A percentile compares a stretch with the other conserved stretches of the same genome.
phyloP scores from a whole-genome alignment of 2,797 vertebrate species.

The Scleropages formosus region DNA sequence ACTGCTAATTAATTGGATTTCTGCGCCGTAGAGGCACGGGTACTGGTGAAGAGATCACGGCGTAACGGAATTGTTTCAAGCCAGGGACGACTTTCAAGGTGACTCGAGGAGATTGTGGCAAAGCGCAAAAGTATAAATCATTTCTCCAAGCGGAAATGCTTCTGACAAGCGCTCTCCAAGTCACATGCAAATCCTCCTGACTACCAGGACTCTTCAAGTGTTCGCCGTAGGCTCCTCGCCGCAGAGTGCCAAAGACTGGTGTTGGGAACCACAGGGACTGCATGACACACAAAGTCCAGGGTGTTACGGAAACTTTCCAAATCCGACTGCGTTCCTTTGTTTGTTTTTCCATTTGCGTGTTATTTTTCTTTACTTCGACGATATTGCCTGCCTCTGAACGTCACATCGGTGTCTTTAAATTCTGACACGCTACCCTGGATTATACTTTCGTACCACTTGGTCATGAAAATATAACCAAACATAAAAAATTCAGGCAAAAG shows the following conservation, averaged over 20 bases:
- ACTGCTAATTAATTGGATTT: neutral
- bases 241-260: neutral
- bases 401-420: too few relatives aligned
- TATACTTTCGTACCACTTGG: neutral
- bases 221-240: neutral
- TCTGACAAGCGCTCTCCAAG: neutral
- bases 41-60: neutral
- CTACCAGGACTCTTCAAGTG: neutral
- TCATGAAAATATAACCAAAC: neutral
- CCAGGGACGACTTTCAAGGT: conserved; percentile 21
- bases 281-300: too few relatives aligned
- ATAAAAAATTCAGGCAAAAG: neutral
- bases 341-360: too few relatives aligned
- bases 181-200: neutral
- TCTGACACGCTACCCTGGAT: neutral
- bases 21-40: neutral
- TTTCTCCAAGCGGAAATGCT: neutral
- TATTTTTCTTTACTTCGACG: too few relatives aligned
- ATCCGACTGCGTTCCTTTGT: too few relatives aligned
- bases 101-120: conserved; percentile 7
- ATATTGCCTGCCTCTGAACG: too few relatives aligned
- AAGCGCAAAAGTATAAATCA: neutral
- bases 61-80: neutral
- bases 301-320: too few relatives aligned
- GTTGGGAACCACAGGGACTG: neutral